Evolutionary conservation across 2,888 invertebrate species (phyloP), one percentile per base, ranked within the genome.

Genomic region (Gymnocheta viridis): DNA sequence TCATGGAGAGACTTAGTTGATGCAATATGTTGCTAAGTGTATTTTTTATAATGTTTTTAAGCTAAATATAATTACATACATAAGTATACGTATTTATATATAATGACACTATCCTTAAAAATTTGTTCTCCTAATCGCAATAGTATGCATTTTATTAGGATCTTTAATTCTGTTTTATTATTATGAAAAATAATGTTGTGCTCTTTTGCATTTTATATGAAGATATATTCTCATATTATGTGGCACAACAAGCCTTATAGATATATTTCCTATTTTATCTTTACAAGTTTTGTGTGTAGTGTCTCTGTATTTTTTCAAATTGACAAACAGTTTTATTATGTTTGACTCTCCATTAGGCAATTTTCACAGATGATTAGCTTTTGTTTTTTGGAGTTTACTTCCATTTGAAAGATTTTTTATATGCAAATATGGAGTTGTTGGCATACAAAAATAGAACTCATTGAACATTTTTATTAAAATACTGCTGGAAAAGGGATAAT

Each of bases 331-430:
- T 82, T 79, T 74, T 82, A 69, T 79, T 74, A 74, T 79, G 79
- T 64, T 82, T 69, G 79, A 69, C 82, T 82, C 82, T 74, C 74
- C 79, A 82, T 82, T 82, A 82, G 69, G 69, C 82, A 82, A 82
- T 82, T 79, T 79, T 79, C 64, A 73, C 79, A 74, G 79, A 74
- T 74, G 82, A 82, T 82, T 82, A 78, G 38, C 56, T 74, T 38
- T 62, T 54, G 44, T 24, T 62, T 47, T 73, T 67, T 62, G 14
- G 29, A 14, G 5, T 69, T 79, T n/a, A 79, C 56, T 79, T 82
- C 56, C 79, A 22, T 49, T 64, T 74, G 49, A 73, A 74, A 79
- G 74, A 49, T 29, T 17, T 35, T 38, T 67, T 73, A 24, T 58
- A 79, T 74, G 73, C 29, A 62, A 74, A 79, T 74, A 14, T 44